Conservation (phyloP, 1,140 invertebrate species). For the Orius insidiosus region DNA sequence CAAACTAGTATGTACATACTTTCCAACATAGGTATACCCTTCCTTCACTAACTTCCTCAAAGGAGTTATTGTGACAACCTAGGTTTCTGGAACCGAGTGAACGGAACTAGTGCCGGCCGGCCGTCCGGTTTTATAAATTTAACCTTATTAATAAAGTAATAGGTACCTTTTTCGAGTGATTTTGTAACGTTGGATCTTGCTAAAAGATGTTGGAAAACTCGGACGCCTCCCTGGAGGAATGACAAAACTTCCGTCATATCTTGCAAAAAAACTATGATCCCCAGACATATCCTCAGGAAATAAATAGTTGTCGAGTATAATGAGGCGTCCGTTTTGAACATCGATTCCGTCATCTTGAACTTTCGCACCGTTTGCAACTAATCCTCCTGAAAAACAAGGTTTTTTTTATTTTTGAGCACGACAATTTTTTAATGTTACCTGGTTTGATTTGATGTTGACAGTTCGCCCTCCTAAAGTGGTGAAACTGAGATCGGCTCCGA, state of each 20-base stretch:
- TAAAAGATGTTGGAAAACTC: conserved; percentile 44
- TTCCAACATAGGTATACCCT: no score
- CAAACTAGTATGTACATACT: no score
- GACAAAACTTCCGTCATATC: conserved; percentile 37
- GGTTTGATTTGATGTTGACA: conserved; percentile 28
- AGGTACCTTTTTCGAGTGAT: conserved; percentile 32
- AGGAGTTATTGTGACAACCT: no score
- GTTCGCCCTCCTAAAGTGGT: conserved; percentile 32
- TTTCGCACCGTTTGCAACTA: conserved; percentile 31
- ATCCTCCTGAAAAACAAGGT: conserved; percentile 19
- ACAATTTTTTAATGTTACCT: conserved; percentile 21
- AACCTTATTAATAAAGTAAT: background rate
- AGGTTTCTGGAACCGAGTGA: no score
- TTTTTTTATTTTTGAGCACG: background rate
- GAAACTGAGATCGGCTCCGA: conserved; percentile 28
- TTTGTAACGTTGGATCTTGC: conserved; percentile 37
- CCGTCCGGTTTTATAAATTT: no score
- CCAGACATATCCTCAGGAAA: conserved; percentile 25
- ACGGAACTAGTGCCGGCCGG: no score
- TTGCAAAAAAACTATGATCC: conserved; percentile 29
- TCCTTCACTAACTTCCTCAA: no score
- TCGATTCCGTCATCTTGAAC: conserved; percentile 25
- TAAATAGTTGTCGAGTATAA: conserved; percentile 31
- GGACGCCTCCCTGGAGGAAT: conserved; percentile 38
- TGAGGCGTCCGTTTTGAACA: conserved; percentile 27